phyloP scores from a whole-genome alignment of 2,797 vertebrate species.

The Bovichtus diacanthus region DNA sequence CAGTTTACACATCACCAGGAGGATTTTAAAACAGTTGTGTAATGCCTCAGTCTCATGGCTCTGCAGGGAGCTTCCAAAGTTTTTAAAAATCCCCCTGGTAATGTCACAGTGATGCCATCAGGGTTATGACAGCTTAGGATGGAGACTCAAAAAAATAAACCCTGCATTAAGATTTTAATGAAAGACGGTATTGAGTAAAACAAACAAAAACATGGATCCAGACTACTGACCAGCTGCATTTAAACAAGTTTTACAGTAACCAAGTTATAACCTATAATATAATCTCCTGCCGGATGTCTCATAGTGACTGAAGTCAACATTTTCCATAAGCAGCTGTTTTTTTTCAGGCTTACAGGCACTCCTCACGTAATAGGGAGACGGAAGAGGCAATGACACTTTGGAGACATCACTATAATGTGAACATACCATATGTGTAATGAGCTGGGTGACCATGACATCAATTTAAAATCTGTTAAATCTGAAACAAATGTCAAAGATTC shows the following conservation, averaged over 20 bases:
- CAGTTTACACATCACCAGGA: neutral
- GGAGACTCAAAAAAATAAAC: neutral
- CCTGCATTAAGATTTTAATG: neutral
- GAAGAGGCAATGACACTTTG: slow-evolving; percentile 4
- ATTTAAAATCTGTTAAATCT: slow-evolving; percentile 27
- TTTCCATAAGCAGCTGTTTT: slow-evolving; percentile 11
- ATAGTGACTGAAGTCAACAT: slow-evolving; percentile 1
- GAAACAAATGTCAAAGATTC: slow-evolving; percentile 14
- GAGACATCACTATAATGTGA: slow-evolving; percentile 24
- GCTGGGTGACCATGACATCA: slow-evolving; percentile 33
- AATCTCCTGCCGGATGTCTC: neutral
- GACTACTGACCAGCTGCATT: neutral
- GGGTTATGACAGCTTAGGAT: neutral
- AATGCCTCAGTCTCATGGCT: neutral
- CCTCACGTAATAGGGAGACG: neutral
- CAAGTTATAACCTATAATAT: neutral
- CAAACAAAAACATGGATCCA: neutral
- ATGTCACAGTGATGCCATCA: neutral
- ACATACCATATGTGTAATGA: slow-evolving; percentile 37
- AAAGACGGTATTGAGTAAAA: neutral
- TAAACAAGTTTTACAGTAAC: neutral
- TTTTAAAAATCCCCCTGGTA: neutral
- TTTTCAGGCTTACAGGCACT: slow-evolving; percentile 12
- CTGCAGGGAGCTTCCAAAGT: neutral
- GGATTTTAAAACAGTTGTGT: neutral